Percentiles rank a stretch among this genome's conserved stretches.
Conservation (phyloP, 2,797 vertebrate genomes). For the Sebastes oblongus region DNA sequence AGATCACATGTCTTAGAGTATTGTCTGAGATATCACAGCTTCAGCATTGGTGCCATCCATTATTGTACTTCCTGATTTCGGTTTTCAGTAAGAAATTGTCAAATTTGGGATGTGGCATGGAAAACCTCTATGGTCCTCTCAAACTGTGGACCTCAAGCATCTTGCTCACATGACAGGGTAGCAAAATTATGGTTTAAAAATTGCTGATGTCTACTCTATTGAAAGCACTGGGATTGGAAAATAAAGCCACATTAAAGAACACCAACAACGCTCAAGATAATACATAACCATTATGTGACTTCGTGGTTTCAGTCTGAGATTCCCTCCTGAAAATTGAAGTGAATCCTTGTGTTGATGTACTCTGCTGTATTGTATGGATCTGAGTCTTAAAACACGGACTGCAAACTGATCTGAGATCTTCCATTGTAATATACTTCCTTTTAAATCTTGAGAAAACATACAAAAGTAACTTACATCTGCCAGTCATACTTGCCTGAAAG, state of each 20-base stretch:
- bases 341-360: constrained; percentile 26
- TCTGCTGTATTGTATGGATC: background rate
- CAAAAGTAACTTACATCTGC: constrained; percentile 29
- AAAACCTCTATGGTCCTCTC: constrained; percentile 36
- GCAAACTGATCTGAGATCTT: constrained; percentile 20
- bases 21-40: constrained; percentile 27
- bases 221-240: constrained; percentile 57
- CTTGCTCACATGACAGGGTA: constrained; percentile 30
- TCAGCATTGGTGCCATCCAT: constrained; percentile 9
- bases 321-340: constrained; percentile 28
- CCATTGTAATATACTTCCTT: constrained; percentile 15
- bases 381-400: background rate
- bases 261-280: constrained; percentile 57
- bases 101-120: constrained; percentile 50
- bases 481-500: constrained; percentile 20
- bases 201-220: constrained; percentile 67
- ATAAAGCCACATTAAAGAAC: constrained; percentile 70
- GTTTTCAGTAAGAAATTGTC: constrained; percentile 47
- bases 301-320: constrained; percentile 39
- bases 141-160: constrained; percentile 39
- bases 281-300: constrained; percentile 57
- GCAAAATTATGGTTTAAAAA: constrained; percentile 68
- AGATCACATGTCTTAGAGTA: constrained; percentile 6
- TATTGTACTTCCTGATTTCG: constrained; percentile 28
- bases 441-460: constrained; percentile 15